Base-by-base conservation (phyloP, 2,113 vertebrate genomes). In the Gopherus flavomarginatus region DNA sequence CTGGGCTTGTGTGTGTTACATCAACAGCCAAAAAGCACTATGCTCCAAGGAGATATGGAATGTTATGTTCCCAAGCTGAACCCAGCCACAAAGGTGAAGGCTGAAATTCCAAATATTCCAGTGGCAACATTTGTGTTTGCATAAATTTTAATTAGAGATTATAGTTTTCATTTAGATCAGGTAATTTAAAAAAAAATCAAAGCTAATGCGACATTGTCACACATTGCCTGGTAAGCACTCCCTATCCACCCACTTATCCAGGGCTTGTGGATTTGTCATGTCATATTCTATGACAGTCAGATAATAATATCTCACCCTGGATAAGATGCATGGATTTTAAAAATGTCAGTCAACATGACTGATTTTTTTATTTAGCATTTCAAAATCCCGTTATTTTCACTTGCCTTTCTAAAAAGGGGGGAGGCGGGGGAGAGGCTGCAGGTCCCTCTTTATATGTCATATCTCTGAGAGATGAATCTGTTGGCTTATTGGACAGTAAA, bases 401-500 rank as follows among this genome's bases (percentile, higher is more conserved):
- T 97, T 98, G 97, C 98, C 98, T 98, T 93, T 96, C 72, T n/a
- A 86, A 91, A 93, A 92, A 94, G 22, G 26, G 27, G 27, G 57
- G 57, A 5, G 5, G 50, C 14, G 50, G 13, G 50, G 14, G 50
- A 21, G 53, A 54, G 53, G 97, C 98, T 98, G 97, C 89, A 49
- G 94, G 97, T 98, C 92, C 98, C 95, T 98, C 98, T 99, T 98
- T 99, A 98, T 99, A 98, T 98, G 98, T 98, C 98, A 97, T 98
- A 98, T 99, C 98, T 98, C 92, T 81, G 97, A 26, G 97, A 99
- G 99, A 99, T 99, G 99, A 99, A 99, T 99, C 98, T 98, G 99
- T 99, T 98, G 99, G 98, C 98, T 99, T 99, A 99, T 99, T 99
- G 99, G 99, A 99, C 98, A 98, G 98, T 98, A 99, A 99, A 99